Conservation (phyloP, 2,113 vertebrate species). For the Lynx canadensis region DNA sequence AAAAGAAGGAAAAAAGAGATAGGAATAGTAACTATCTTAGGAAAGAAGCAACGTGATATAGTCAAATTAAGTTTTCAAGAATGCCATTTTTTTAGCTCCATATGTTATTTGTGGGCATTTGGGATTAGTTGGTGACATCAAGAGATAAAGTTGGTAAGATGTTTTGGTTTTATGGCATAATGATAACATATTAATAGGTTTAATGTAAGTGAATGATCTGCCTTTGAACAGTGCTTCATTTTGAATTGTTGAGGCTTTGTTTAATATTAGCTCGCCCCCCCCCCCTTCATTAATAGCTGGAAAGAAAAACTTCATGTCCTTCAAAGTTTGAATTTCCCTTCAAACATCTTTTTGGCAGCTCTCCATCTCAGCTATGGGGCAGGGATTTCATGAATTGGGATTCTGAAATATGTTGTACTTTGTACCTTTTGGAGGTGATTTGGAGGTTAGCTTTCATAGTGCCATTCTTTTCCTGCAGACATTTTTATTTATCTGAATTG, state of each 20-base stretch:
- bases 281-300: background rate
- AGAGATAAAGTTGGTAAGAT: background rate
- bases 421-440: background rate
- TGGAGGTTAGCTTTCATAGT: background rate
- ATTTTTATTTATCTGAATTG: conserved; percentile 34
- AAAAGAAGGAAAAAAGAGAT: background rate
- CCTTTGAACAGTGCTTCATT: background rate
- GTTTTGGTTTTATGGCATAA: background rate
- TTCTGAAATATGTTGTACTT: background rate
- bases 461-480: background rate
- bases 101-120: background rate
- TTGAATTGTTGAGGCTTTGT: conserved; percentile 6
- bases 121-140: background rate
- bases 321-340: conserved; percentile 22
- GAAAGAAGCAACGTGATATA: background rate
- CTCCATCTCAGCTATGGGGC: background rate
- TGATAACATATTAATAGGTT: background rate
- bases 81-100: background rate
- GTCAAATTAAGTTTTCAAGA: background rate
- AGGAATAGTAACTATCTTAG: background rate
- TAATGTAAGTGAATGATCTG: background rate
- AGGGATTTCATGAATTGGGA: background rate
- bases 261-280: background rate
- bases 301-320: background rate
- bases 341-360: background rate